Evolutionary conservation across 1,140 invertebrate species (phyloP).

Genomic region (Teleopsis dalmanni): DNA sequence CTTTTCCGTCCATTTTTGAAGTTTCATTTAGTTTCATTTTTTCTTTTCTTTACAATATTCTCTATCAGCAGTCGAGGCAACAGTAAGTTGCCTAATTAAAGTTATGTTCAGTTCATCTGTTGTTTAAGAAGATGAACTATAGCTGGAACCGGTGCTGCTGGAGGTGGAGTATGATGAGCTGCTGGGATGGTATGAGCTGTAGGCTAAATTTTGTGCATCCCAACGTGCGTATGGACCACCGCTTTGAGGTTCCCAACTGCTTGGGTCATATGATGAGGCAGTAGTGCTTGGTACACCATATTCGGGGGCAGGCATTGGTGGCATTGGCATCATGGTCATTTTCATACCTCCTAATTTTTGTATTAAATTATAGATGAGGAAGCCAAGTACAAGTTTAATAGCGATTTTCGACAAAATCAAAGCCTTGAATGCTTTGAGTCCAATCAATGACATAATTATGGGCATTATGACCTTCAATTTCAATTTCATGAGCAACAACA

Average conservation of each 20-base stretch:
- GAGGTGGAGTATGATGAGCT: constrained; percentile 51
- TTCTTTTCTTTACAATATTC: background rate
- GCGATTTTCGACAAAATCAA: constrained; percentile 74
- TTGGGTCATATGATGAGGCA: constrained; percentile 56
- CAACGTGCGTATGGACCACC: constrained; percentile 68
- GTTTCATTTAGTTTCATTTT: constrained; percentile 3
- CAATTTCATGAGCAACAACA: constrained; percentile 68
- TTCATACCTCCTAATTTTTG: constrained; percentile 64
- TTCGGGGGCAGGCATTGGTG: constrained; percentile 50
- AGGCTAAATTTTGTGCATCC: constrained; percentile 65
- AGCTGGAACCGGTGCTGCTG: constrained; percentile 45
- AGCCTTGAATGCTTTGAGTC: constrained; percentile 74
- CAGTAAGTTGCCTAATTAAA: too few relatives aligned
- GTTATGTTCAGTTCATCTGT: background rate
- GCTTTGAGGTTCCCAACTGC: constrained; percentile 57
- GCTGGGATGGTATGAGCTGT: constrained; percentile 67
- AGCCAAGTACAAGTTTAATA: constrained; percentile 67
- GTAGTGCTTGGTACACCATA: constrained; percentile 60
- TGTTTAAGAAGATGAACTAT: constrained; percentile 34
- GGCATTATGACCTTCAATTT: constrained; percentile 78
- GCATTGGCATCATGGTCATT: constrained; percentile 60
- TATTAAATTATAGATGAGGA: constrained; percentile 66
- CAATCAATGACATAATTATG: constrained; percentile 67
- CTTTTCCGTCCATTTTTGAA: too few relatives aligned
- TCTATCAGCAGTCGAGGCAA: too few relatives aligned